Conservation (phyloP, 2,113 vertebrate species). For the Emydocephalus ijimae region DNA sequence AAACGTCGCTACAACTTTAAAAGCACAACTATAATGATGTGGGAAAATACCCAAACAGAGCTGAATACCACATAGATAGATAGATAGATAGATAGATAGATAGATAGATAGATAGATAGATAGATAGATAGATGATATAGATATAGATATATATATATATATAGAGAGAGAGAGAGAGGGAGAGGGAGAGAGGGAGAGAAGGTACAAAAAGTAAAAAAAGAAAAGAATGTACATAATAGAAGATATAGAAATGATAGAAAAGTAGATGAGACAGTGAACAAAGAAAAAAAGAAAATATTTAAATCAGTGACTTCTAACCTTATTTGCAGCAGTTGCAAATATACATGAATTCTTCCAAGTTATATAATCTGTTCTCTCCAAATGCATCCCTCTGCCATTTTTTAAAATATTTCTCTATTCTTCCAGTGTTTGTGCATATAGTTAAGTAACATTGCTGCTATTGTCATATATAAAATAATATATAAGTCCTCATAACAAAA, state of each 20-base stretch:
- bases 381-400: neutral
- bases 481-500: neutral
- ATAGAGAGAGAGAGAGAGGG: too few relatives aligned
- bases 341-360: neutral
- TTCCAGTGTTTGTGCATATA: neutral
- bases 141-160: too few relatives aligned
- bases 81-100: too few relatives aligned
- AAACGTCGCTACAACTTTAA: too few relatives aligned
- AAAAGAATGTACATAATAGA: neutral
- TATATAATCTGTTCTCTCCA: neutral
- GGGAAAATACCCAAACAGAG: too few relatives aligned
- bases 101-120: too few relatives aligned
- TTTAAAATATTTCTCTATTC: neutral
- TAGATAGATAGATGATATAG: too few relatives aligned
- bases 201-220: neutral
- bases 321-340: neutral
- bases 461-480: neutral
- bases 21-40: too few relatives aligned
- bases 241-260: neutral
- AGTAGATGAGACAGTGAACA: neutral
- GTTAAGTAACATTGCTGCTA: neutral
- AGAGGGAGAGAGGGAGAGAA: too few relatives aligned
- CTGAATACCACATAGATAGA: too few relatives aligned
- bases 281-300: neutral
- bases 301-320: neutral